Percentiles rank a stretch among this genome's conserved stretches.
phyloP scores from a whole-genome alignment of 2,113 vertebrate species.

The Entomyzon cyanotis region DNA sequence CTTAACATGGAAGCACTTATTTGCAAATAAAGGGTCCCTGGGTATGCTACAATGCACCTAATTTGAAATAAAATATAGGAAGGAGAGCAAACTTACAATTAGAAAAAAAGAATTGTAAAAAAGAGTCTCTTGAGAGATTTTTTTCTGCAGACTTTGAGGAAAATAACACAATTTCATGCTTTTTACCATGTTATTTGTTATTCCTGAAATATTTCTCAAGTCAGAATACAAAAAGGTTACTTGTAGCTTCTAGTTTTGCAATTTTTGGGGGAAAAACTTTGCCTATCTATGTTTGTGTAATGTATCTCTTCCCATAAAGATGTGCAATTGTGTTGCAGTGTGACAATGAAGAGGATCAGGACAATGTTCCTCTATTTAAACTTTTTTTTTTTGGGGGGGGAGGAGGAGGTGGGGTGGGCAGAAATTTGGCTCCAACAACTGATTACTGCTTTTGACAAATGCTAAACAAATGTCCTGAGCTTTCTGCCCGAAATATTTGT shows the following conservation, averaged over 20 bases:
- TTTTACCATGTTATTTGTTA: neutral
- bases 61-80: neutral
- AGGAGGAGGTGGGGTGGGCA: accelerated
- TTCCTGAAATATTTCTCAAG: neutral
- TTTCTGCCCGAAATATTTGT: neutral
- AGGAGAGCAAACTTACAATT: neutral
- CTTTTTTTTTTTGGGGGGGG: neutral
- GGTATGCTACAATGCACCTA: neutral
- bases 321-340: neutral
- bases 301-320: neutral
- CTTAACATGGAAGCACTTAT: neutral
- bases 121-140: neutral
- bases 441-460: neutral
- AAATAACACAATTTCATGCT: neutral
- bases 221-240: neutral
- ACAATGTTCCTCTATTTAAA: neutral
- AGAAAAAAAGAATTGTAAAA: neutral
- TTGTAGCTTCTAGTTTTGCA: neutral
- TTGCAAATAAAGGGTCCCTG: neutral
- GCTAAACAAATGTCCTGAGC: neutral
- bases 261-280: neutral
- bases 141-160: neutral
- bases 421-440: neutral
- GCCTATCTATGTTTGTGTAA: neutral
- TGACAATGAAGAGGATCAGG: neutral